Percentiles rank a stretch among this genome's conserved stretches.
Evolutionary conservation across 2,888 invertebrate species (phyloP).

Genomic region (Andrena chrysosceles): DNA sequence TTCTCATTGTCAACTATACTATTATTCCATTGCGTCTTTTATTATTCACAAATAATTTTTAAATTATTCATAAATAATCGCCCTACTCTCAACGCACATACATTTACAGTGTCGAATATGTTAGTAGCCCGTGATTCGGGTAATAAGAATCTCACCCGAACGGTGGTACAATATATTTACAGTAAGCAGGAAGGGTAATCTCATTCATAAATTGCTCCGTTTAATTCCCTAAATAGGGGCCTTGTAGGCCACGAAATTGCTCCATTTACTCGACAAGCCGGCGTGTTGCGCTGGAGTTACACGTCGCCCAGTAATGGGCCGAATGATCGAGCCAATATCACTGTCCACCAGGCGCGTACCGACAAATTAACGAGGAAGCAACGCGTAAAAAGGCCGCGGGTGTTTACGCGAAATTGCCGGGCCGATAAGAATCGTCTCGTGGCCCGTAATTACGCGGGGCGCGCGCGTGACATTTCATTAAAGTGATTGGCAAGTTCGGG

Average conservation of each 20-base stretch:
- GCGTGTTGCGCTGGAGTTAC: neutral
- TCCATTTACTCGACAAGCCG: slow-evolving; percentile 1
- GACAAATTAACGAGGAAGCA: slow-evolving; percentile 12
- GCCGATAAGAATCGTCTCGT: slow-evolving; percentile 45
- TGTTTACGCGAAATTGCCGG: slow-evolving; percentile 37
- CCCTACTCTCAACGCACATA: too few relatives aligned
- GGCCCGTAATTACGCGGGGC: slow-evolving; percentile 33
- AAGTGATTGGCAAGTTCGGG: slow-evolving; percentile 49
- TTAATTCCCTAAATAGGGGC: slow-evolving; percentile 4
- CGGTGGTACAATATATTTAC: neutral
- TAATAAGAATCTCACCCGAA: slow-evolving; percentile 8
- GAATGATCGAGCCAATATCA: slow-evolving; percentile 18
- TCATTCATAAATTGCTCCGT: slow-evolving; percentile 15
- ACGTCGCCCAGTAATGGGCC: slow-evolving; percentile 10
- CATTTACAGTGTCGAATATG: too few relatives aligned
- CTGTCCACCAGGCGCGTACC: neutral
- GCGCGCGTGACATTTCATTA: slow-evolving; percentile 58
- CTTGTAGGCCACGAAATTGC: slow-evolving; percentile 14
- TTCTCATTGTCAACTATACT: too few relatives aligned
- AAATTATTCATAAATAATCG: too few relatives aligned
- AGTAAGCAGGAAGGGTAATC: neutral
- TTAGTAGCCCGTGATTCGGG: neutral
- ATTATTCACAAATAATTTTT: too few relatives aligned
- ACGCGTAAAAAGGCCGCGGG: slow-evolving; percentile 5
- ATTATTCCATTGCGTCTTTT: too few relatives aligned